Base-by-base conservation (phyloP, 2,888 invertebrate genomes). In the Rosalia funebris region DNA sequence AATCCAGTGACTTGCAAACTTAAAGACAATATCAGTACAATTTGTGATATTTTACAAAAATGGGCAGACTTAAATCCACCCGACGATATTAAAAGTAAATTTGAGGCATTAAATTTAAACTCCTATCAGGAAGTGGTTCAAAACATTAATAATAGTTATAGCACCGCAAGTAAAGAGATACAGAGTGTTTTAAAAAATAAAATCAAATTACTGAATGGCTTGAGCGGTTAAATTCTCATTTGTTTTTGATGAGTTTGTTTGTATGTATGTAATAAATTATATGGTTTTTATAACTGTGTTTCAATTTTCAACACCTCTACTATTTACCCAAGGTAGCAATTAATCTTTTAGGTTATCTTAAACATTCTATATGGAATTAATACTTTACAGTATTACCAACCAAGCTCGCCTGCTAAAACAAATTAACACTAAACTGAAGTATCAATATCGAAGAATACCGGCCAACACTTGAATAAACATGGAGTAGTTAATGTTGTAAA, bases 141-240 rank as follows among this genome's bases (percentile, higher is more conserved):
- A 19, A 84, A 84, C 72, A 76, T 88, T 11, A 80, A 78, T 50
- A 79, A 78, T 45, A 87, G 87, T 60, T 83, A 84, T 47, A 77
- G 79, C 3, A 82, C 83, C 3, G 83, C 87, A 69, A 73, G 86
- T 11, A 81, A 79, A 34, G 86, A 87, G 65, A 77, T 87, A 5
- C 82, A 81, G 66, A 81, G 83, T 67, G 81, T 86, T 65, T 77
- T 88, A 57, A 84, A 83, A 70, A 83, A 81, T 68, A 88, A 87
- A 81, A 74, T 82, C 3, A 87, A 85, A 76, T 84, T 85, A 59
- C 69, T 77, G 63, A 68, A 62, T 31, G 63, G 55, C 62, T 47
- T 57, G 10, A 59, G 39, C 7, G 44, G 58, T n/a, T 57, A 36
- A 55, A 57, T n/a, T 31, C 15, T 47, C 39, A 36, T 54, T 60